These are phyloP conservation scores for Caiman crocodilus DNA, from an alignment of 2,797 vertebrate genomes.

Conservation along the genomic window DNA sequence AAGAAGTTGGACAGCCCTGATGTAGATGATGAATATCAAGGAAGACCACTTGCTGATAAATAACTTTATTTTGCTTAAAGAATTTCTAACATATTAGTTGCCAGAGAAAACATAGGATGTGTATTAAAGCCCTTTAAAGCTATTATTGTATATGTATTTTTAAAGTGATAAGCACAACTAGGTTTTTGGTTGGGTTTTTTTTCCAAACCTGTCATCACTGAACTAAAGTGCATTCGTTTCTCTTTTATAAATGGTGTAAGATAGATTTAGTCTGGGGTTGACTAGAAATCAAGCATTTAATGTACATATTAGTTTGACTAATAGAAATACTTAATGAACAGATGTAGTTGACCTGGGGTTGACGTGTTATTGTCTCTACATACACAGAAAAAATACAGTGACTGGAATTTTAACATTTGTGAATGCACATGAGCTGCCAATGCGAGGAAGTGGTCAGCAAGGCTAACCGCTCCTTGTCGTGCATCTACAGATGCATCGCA, in stretches of 20 bases:
- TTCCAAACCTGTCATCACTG: neutral
- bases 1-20: too few species aligned
- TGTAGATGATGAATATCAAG: too few species aligned
- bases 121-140: neutral
- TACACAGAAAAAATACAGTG: neutral
- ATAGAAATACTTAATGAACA: neutral
- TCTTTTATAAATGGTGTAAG: too few species aligned
- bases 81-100: neutral
- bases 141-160: neutral
- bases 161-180: neutral
- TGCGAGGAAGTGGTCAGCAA: too few species aligned
- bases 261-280: neutral
- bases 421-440: slow-evolving; percentile 21
- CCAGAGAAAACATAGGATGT: neutral
- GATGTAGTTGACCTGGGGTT: neutral
- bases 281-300: neutral
- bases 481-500: too few species aligned
- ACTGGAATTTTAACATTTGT: slow-evolving; percentile 5
- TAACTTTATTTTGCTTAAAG: too few species aligned
- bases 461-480: too few species aligned
- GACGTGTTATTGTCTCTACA: neutral
- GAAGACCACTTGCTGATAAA: too few species aligned
- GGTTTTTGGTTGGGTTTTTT: too few species aligned
- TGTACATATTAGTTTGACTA: neutral
- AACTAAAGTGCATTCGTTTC: neutral